Base-by-base conservation (phyloP, 2,113 vertebrate genomes). In the Danionella cerebrum region DNA sequence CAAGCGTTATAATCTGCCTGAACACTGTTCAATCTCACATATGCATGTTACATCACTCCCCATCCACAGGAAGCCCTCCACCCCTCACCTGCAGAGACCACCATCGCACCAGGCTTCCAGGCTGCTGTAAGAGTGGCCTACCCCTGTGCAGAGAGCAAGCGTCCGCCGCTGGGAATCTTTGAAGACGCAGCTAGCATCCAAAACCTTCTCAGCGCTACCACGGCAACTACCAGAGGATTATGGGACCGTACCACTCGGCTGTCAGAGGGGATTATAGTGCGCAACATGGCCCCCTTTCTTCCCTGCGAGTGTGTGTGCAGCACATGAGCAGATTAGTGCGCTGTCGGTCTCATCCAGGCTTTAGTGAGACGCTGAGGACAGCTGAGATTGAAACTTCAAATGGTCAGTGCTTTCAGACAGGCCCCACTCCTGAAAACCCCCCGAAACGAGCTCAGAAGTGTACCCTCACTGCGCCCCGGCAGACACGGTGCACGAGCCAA, bases 211-310 rank as follows among this genome's bases (percentile, higher is more conserved):
- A 85, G 76, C 80, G 87, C 89, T 92, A 85, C 91, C 88, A 90
- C 88, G 88, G 90, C 85, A 90, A 92, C 88, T 89, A 83, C 84
- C 86, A 84, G 78, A 83, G 91, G 92, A 93, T 93, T 93, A 91
- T 85, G 78, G 90, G 91, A 89, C 86, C 67, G 77, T 91, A 92
- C 91, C 91, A 93, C 86, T 91, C 84, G 76, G 80, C 84, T 87
- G 87, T 87, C 82, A 80, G 74, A 88, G 86, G 88, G 88, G 89
- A 90, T 90, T 90, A 90, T 82, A 85, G 83, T 79, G 83, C 84
- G 84, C 86, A 87, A 87, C 86, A 85, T 87, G 87, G 83, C 84
- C 81, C 83, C 82, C 81, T 84, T 87, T 82, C 81, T 75, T 53
- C 72, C 73, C 78, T 66, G 31, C 73, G 83, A 72, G 71, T 78